Evolutionary conservation across 2,113 vertebrate genomes (phyloP).

Genomic region (Dendropsophus ebraccatus): DNA sequence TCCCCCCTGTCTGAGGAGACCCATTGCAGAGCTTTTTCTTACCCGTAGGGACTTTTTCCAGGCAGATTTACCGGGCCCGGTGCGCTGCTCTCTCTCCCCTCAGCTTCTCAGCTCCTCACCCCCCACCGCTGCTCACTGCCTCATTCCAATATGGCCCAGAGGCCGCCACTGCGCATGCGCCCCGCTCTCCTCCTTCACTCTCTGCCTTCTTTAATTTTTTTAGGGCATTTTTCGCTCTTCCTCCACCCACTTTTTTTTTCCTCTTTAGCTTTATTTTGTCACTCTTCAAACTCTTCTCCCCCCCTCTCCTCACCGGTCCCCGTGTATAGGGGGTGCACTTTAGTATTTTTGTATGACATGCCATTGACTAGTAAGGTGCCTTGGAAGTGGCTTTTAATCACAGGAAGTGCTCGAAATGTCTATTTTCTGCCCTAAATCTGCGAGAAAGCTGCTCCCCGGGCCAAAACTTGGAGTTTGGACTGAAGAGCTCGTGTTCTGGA

Average conservation of each 20-base stretch:
- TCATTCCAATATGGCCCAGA: conserved; percentile 59
- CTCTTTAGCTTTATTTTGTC: conserved; percentile 38
- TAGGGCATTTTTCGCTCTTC: conserved; percentile 42
- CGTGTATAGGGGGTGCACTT: background rate
- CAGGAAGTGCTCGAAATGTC: conserved; percentile 36
- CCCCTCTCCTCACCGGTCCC: background rate
- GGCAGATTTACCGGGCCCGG: conserved; percentile 47
- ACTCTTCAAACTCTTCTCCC: too few species aligned
- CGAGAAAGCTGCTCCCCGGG: too few species aligned
- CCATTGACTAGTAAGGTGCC: conserved; percentile 37
- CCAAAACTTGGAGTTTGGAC: background rate
- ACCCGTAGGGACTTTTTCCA: conserved; percentile 56
- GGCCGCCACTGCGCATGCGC: conserved; percentile 51
- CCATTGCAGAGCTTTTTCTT: conserved; percentile 56
- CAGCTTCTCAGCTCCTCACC: conserved; percentile 43
- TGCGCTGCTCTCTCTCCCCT: conserved; percentile 52
- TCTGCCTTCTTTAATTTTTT: conserved; percentile 51
- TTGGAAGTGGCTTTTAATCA: conserved; percentile 34
- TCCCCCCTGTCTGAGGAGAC: conserved; percentile 51
- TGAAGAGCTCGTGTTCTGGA: too few species aligned
- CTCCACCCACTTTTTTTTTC: conserved; percentile 38
- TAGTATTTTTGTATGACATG: background rate
- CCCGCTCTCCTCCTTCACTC: conserved; percentile 27
- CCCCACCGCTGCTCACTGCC: conserved; percentile 59
- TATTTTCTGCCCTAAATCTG: background rate